Evolutionary conservation across 2,113 vertebrate species (phyloP), one percentile per base, ranked within the genome.

Genomic region (Corythornis cristatus): DNA sequence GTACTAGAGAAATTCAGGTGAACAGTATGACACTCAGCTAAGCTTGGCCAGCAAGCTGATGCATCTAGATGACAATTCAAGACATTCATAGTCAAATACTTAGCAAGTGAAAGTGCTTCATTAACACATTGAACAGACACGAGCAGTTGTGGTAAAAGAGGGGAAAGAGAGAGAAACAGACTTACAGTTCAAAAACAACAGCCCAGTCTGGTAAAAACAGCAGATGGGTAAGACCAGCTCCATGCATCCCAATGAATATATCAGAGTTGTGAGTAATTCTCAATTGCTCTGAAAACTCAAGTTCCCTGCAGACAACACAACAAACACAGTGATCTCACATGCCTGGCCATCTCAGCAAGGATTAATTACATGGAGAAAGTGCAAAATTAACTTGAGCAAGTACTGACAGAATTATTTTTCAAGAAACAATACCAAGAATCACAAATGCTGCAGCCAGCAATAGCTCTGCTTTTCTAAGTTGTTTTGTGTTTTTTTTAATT

Each of bases 161-260:
- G 8, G 19, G 29, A 22, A 82, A 89, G 43, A 64, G 43, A 62
- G 22, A 48, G 45, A 64, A 56, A 68, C 4, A 94, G 68, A 98
- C 99, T 97, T 97, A 99, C 99, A 99, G 98, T 95, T 99, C 99
- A 91, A 99, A 99, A 51, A 99, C 97, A 72, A 99, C 98, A 75
- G 99, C 99, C 99, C 99, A 99, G 98, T 99, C 99, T 6, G 99
- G 99, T 21, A 99, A 98, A 90, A 99, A 99, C 67, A 99, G 98
- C 86, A 99, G 97, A 91, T 99, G 99, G 19, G 99, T 99, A 74
- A 99, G 99, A 6, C 99, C 99, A 9, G 99, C 99, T 88, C 99
- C 99, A 0, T 99, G 99, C 96, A 99, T 99, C 68, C 99, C 99
- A n/a, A 99, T 99, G 93, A 99, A 99, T 95, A 99, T 98, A 95